These are phyloP conservation scores for Felis chaus DNA, from an alignment of 2,113 vertebrate genomes.

Conservation along the genomic window DNA sequence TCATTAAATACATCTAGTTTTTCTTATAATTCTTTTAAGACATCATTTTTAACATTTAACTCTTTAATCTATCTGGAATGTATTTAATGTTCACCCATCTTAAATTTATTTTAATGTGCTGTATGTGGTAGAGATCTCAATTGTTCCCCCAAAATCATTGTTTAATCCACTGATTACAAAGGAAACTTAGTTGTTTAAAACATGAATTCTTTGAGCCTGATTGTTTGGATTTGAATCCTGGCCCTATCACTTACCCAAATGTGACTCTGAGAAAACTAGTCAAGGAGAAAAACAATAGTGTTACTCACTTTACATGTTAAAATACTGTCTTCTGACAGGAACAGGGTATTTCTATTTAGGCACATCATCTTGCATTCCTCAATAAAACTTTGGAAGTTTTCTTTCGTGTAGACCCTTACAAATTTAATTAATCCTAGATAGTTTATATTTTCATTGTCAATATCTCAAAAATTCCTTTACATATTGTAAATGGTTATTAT, in stretches of 20 bases:
- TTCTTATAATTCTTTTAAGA: constrained; percentile 25
- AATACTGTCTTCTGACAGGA: background rate
- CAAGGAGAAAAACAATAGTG: background rate
- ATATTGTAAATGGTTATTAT: background rate
- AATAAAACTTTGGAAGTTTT: constrained; percentile 24
- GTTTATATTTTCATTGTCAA: constrained; percentile 23
- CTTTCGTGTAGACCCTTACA: background rate
- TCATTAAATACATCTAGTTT: background rate
- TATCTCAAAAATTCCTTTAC: background rate
- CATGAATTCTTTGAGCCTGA: background rate
- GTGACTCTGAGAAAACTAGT: background rate
- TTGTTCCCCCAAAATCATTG: background rate
- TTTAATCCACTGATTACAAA: background rate
- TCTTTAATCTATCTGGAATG: background rate
- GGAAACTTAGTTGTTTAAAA: background rate
- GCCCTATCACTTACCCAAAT: background rate
- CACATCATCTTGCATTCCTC: background rate
- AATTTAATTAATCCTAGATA: constrained; percentile 32
- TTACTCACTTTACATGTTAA: background rate
- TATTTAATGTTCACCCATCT: constrained; percentile 21
- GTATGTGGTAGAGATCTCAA: background rate
- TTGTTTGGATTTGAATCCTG: background rate
- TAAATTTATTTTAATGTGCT: constrained; percentile 36
- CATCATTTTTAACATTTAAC: background rate
- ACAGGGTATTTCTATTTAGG: background rate